phyloP scores from a whole-genome alignment of 2,888 invertebrate species.

The Caenorhabditis becei region DNA sequence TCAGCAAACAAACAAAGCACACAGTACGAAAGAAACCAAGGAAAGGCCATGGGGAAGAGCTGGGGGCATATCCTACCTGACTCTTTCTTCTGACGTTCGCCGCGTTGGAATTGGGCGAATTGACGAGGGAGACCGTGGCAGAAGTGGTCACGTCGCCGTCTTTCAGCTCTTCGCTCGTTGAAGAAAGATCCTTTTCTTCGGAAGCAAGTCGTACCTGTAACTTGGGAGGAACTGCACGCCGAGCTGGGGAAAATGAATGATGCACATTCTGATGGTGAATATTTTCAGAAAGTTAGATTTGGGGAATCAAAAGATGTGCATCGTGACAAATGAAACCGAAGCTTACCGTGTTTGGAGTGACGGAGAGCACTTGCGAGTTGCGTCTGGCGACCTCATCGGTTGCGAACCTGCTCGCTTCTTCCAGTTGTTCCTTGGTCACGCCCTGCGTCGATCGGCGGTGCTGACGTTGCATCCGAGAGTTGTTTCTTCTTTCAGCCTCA shows the following conservation, averaged over 20 bases:
- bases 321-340: neutral
- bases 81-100: constrained; percentile 72
- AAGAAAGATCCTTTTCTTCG: constrained; percentile 63
- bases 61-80: constrained; percentile 65
- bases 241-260: constrained; percentile 16
- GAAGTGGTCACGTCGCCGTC: constrained; percentile 59
- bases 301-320: too few relatives aligned
- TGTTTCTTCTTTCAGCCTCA: constrained; percentile 79
- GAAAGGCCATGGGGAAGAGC: too few relatives aligned
- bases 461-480: constrained; percentile 77
- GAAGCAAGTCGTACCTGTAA: constrained; percentile 63
- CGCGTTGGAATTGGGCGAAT: constrained; percentile 58
- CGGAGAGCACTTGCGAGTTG: constrained; percentile 33
- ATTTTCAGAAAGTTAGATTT: constrained; percentile 3
- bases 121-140: constrained; percentile 61
- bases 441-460: constrained; percentile 79
- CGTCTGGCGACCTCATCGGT: constrained; percentile 61
- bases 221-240: constrained; percentile 20
- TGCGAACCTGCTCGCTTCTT: constrained; percentile 70
- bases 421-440: constrained; percentile 76
- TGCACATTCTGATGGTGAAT: neutral
- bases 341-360: constrained; percentile 38
- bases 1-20: constrained; percentile 23
- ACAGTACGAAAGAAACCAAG: constrained; percentile 14
- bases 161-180: constrained; percentile 42